phyloP scores from a whole-genome alignment of 2,797 vertebrate species.

The Ciconia nigra region DNA sequence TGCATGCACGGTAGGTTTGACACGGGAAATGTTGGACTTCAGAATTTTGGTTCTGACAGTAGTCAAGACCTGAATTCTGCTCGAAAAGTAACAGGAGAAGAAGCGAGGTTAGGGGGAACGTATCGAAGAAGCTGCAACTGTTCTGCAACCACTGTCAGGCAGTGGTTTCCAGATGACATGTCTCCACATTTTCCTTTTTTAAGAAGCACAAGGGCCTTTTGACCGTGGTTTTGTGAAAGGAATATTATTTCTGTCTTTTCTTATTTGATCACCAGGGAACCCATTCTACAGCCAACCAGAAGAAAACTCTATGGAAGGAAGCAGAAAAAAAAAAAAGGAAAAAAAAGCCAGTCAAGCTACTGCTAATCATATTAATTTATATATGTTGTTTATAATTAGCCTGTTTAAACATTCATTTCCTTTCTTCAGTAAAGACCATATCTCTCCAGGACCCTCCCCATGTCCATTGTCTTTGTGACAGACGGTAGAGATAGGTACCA shows the following conservation, averaged over 20 bases:
- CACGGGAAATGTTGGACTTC: not conserved
- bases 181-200: not conserved
- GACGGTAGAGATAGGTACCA: not conserved
- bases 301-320: not conserved
- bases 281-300: not conserved
- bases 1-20: accelerated
- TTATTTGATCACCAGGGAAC: not conserved
- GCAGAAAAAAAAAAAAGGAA: not conserved
- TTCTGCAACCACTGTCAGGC: not conserved
- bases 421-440: not conserved
- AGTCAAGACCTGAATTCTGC: not conserved
- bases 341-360: not conserved
- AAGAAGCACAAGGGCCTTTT: not conserved
- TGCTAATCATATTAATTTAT: not conserved
- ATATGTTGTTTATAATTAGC: not conserved
- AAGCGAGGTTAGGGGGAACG: not conserved
- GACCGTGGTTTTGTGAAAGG: not conserved
- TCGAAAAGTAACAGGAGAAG: not conserved
- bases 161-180: not conserved
- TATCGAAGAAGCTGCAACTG: not conserved
- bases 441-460: not conserved
- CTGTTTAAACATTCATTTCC: not conserved
- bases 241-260: not conserved
- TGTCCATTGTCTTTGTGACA: not conserved
- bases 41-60: not conserved